Conservation (phyloP, 2,113 vertebrate genomes). For the Strix aluco region DNA sequence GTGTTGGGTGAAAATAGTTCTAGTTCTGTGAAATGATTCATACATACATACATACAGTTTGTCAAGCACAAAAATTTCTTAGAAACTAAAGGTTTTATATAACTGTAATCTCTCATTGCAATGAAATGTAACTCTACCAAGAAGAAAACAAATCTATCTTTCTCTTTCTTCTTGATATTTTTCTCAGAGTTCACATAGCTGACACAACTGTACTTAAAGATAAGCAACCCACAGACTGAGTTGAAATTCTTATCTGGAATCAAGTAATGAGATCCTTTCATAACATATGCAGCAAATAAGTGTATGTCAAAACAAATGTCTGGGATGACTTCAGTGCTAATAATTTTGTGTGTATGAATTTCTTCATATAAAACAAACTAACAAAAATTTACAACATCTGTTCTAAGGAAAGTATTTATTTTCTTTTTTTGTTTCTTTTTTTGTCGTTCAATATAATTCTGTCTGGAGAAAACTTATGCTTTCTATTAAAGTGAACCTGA, state of each 20-base stretch:
- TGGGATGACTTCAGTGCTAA: neutral
- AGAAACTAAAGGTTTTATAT: neutral
- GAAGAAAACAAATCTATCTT: neutral
- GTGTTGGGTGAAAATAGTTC: conserved; percentile 20
- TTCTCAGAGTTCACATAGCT: neutral
- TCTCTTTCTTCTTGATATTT: neutral
- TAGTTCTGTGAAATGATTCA: conserved; percentile 23
- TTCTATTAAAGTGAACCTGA: neutral
- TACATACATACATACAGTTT: neutral
- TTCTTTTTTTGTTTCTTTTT: neutral
- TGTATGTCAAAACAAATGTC: neutral
- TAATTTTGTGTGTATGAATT: neutral
- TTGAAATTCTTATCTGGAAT: neutral
- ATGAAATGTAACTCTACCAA: neutral
- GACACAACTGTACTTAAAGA: neutral
- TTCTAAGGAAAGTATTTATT: neutral
- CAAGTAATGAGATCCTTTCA: neutral
- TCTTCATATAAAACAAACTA: neutral
- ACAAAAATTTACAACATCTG: neutral
- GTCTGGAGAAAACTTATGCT: neutral
- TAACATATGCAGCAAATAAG: neutral
- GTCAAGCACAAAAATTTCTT: conserved; percentile 14
- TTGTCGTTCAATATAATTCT: neutral
- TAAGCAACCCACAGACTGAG: neutral
- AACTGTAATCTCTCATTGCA: neutral